A percentile compares a stretch with the other conserved stretches of the same genome.
phyloP scores from a whole-genome alignment of 2,797 vertebrate genomes.

The Hoplostethus atlanticus region DNA sequence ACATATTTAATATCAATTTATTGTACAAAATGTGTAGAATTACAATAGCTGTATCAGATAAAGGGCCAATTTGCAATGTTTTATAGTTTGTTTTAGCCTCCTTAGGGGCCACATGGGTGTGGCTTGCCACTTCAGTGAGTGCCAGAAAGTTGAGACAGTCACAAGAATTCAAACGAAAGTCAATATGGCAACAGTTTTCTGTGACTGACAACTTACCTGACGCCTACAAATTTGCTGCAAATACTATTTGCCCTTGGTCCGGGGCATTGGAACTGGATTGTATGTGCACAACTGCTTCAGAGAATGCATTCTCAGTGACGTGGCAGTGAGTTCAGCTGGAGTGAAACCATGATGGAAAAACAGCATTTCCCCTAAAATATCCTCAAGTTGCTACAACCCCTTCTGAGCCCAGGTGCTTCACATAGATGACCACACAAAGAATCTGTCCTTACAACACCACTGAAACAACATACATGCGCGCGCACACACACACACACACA shows the following conservation, averaged over 20 bases:
- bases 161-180: no score
- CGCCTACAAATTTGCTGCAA: conserved; percentile 45
- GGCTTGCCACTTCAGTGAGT: conserved; percentile 23
- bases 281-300: conserved; percentile 45
- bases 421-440: conserved; percentile 72
- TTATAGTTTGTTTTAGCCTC: conserved; percentile 17
- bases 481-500: conserved; percentile 49
- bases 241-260: conserved; percentile 26
- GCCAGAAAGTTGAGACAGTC: conserved; percentile 37
- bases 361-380: conserved; percentile 60
- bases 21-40: conserved; percentile 28
- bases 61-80: background rate
- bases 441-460: conserved; percentile 58
- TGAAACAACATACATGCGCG: conserved; percentile 74
- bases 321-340: conserved; percentile 77
- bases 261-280: conserved; percentile 31
- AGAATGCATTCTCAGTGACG: conserved; percentile 75
- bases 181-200: conserved; percentile 41
- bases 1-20: conserved; percentile 13
- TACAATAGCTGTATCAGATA: conserved; percentile 9
- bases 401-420: conserved; percentile 72
- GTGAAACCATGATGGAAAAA: conserved; percentile 68
- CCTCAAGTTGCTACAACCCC: conserved; percentile 49
- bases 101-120: conserved; percentile 20
- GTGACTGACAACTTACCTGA: conserved; percentile 44